A percentile compares a stretch with the other conserved stretches of the same genome.
These are phyloP conservation scores for Acleris emargana DNA, from an alignment of 2,888 invertebrate species.

Conservation along the genomic window DNA sequence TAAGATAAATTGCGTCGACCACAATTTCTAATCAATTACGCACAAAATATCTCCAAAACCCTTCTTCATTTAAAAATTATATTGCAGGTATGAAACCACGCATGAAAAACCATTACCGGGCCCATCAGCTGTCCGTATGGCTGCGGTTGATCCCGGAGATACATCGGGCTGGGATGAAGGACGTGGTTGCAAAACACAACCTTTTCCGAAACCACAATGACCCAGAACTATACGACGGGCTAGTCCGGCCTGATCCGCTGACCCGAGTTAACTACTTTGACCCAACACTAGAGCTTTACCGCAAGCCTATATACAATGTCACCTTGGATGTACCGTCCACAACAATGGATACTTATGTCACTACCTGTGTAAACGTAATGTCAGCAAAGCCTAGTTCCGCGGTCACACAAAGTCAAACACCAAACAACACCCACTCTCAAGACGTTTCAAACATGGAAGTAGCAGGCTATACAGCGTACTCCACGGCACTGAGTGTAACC, in stretches of 20 bases:
- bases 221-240: constrained; percentile 94
- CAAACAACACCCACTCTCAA: constrained; percentile 88
- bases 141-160: constrained; percentile 96
- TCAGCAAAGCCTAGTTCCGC: constrained; percentile 86
- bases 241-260: constrained; percentile 92
- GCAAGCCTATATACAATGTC: constrained; percentile 84
- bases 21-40: constrained; percentile 44
- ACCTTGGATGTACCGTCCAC: constrained; percentile 80
- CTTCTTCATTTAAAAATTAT: constrained; percentile 57
- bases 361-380: constrained; percentile 88
- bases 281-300: constrained; percentile 85
- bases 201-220: constrained; percentile 95
- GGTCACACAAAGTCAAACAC: constrained; percentile 69
- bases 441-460: constrained; percentile 92
- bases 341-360: constrained; percentile 86
- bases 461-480: constrained; percentile 89
- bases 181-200: constrained; percentile 94
- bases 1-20: constrained; percentile 57
- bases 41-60: constrained; percentile 44
- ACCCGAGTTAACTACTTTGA: constrained; percentile 86
- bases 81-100: constrained; percentile 94
- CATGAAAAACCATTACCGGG: constrained; percentile 97
- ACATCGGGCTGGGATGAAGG: constrained; percentile 94
- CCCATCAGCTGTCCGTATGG: constrained; percentile 98
- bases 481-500: constrained; percentile 90